Conservation (phyloP, 2,888 invertebrate species). For the Heliconius hortense region DNA sequence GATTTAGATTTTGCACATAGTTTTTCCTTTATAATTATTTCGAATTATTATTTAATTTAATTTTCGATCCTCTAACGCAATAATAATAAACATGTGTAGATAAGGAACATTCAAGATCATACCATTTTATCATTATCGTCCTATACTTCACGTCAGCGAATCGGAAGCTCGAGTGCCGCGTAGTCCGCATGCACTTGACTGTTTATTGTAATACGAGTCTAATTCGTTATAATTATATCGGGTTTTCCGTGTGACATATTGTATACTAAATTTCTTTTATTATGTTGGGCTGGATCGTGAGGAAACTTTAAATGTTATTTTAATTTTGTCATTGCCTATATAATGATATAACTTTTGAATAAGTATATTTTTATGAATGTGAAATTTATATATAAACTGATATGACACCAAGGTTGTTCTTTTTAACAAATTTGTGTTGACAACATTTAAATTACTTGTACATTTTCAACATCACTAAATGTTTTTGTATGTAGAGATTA, state of each 20-base stretch:
- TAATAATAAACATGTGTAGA: slow-evolving; percentile 34
- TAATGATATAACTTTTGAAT: not conserved
- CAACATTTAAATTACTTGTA: not conserved
- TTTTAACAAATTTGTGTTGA: not conserved
- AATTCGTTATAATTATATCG: not conserved
- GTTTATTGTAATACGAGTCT: not conserved
- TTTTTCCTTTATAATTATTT: not conserved
- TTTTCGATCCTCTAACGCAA: not conserved
- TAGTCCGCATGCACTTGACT: slow-evolving; percentile 27
- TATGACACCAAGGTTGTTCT: too few species aligned
- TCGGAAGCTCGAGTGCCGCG: slow-evolving; percentile 31
- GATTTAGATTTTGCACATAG: not conserved
- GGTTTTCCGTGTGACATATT: not conserved
- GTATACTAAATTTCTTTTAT: not conserved
- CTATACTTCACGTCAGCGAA: slow-evolving; percentile 43
- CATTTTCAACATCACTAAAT: not conserved
- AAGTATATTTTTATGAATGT: not conserved
- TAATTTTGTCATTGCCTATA: not conserved
- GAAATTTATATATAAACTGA: not conserved
- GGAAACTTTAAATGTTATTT: not conserved
- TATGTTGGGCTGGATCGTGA: not conserved
- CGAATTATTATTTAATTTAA: not conserved
- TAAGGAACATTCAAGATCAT: slow-evolving; percentile 48
- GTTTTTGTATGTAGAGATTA: not conserved
- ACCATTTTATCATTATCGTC: slow-evolving; percentile 46